phyloP scores from a whole-genome alignment of 1,140 invertebrate species.

The Pachypsylla venusta region DNA sequence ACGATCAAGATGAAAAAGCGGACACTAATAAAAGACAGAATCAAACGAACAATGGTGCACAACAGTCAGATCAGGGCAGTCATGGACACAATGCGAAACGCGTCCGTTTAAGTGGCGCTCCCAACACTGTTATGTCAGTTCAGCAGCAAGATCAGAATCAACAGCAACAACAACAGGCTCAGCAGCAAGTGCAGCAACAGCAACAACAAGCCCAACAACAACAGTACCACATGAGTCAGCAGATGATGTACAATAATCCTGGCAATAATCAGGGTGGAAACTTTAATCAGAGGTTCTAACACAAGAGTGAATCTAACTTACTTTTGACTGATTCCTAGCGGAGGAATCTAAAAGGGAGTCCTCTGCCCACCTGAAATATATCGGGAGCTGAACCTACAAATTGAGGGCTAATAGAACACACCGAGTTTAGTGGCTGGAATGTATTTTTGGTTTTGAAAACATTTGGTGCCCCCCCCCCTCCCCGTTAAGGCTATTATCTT shows the following conservation, averaged over 20 bases:
- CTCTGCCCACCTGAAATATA: too few relatives aligned
- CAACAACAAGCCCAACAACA: conserved; percentile 24
- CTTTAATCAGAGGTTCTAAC: conserved; percentile 20
- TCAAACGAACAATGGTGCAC: conserved; percentile 39
- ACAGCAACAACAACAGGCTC: conserved; percentile 28
- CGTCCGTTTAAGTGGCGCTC: conserved; percentile 31
- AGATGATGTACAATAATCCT: conserved; percentile 22
- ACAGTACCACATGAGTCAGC: conserved; percentile 25
- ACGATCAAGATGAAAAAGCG: conserved; percentile 89
- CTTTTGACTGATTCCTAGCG: too few relatives aligned
- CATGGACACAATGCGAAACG: conserved; percentile 38
- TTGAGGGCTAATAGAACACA: too few relatives aligned
- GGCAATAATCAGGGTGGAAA: conserved; percentile 19
- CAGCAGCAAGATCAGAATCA: conserved; percentile 33
- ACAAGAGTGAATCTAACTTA: too few relatives aligned
- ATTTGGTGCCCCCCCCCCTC: too few relatives aligned
- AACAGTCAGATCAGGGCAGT: conserved; percentile 25
- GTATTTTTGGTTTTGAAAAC: too few relatives aligned
- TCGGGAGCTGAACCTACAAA: too few relatives aligned
- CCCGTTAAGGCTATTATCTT: too few relatives aligned
- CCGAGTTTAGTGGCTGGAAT: too few relatives aligned
- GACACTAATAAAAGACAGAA: conserved; percentile 67
- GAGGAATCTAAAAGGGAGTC: too few relatives aligned
- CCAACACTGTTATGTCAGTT: conserved; percentile 25
- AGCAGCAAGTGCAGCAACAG: conserved; percentile 25